Conservation (phyloP, 2,888 invertebrate species). For the Myopa tessellatipennis region DNA sequence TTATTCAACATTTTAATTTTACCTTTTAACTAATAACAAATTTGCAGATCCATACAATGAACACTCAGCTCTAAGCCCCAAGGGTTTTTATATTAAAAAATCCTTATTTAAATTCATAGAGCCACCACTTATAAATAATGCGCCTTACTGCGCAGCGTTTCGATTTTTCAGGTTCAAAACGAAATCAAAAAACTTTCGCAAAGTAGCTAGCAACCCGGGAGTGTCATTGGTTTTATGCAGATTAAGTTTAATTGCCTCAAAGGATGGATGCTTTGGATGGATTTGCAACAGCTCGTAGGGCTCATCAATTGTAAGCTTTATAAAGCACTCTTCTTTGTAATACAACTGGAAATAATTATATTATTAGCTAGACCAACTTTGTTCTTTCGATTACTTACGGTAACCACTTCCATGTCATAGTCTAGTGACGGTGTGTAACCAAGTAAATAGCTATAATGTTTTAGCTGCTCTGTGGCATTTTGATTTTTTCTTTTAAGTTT, state of each 20-base stretch:
- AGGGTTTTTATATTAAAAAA: no score
- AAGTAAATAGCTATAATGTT: not conserved
- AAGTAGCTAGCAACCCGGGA: constrained; percentile 41
- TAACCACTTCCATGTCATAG: not conserved
- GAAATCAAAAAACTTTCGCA: constrained; percentile 29
- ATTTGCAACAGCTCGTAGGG: constrained; percentile 39
- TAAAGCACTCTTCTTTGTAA: constrained; percentile 32
- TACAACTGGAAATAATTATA: constrained; percentile 10
- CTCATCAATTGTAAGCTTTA: not conserved
- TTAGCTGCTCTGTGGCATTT: not conserved
- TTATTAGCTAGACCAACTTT: not conserved
- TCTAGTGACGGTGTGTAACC: constrained; percentile 8
- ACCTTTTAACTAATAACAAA: no score
- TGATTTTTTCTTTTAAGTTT: not conserved
- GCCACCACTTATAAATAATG: no score
- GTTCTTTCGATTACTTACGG: constrained; percentile 1
- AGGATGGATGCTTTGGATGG: constrained; percentile 40
- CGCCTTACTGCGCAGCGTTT: no score
- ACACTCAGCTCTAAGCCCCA: no score
- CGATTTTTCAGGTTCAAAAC: not conserved
- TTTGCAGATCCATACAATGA: no score
- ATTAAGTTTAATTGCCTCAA: constrained; percentile 38
- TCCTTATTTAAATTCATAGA: no score
- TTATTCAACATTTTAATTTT: no score
- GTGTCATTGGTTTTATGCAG: constrained; percentile 44